Evolutionary conservation across 2,888 invertebrate genomes (phyloP).

Genomic region (Eupithecia dodoneata): DNA sequence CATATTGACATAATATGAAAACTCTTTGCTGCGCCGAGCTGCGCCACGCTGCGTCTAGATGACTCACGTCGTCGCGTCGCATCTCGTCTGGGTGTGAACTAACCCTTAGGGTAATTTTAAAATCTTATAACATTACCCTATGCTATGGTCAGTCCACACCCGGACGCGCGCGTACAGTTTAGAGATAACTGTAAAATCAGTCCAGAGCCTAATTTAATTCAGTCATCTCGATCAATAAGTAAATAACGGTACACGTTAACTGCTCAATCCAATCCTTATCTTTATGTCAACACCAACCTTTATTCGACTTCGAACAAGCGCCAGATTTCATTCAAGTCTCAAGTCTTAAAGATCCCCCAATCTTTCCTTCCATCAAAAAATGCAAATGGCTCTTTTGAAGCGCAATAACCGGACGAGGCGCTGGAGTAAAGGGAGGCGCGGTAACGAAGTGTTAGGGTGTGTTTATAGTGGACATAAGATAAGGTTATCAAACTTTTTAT

Average conservation of each 20-base stretch:
- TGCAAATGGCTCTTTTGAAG: conserved; percentile 47
- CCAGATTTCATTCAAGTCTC: conserved; percentile 29
- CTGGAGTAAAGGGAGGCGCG: conserved; percentile 23
- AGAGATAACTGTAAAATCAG: too few relatives aligned
- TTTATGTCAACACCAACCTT: conserved; percentile 12
- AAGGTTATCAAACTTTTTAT: too few relatives aligned
- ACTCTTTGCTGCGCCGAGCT: too few relatives aligned
- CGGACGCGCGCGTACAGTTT: too few relatives aligned
- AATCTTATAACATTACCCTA: too few relatives aligned
- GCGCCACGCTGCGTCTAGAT: too few relatives aligned
- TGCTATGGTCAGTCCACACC: too few relatives aligned
- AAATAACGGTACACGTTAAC: neutral
- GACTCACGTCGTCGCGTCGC: too few relatives aligned
- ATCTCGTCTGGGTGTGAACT: too few relatives aligned
- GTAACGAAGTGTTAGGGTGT: conserved; percentile 5
- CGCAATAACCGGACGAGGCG: conserved; percentile 41
- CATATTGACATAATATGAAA: too few relatives aligned
- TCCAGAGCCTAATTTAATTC: neutral
- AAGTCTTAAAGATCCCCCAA: conserved; percentile 23
- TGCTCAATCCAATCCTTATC: neutral
- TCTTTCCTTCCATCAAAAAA: conserved; percentile 45
- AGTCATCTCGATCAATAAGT: neutral
- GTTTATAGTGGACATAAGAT: neutral
- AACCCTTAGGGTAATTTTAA: too few relatives aligned
- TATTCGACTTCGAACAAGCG: conserved; percentile 28